Evolutionary conservation across 2,113 vertebrate genomes (phyloP).

Genomic region (Bufo bufo): DNA sequence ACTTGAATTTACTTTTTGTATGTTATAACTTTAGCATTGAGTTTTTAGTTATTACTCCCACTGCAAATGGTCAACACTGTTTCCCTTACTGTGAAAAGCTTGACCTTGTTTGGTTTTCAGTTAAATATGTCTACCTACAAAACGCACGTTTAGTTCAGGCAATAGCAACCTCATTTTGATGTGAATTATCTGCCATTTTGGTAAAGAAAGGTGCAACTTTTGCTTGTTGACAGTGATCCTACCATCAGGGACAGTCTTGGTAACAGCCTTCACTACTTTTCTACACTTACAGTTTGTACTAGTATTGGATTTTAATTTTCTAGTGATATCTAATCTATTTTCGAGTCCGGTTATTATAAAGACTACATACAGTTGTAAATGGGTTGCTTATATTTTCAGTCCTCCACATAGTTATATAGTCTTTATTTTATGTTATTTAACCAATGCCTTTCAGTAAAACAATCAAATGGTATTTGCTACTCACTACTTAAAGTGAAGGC

Average conservation of each 20-base stretch:
- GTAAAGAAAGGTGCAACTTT: slow-evolving; percentile 72
- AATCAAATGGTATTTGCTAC: slow-evolving; percentile 78
- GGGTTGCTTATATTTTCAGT: slow-evolving; percentile 24
- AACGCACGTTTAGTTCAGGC: slow-evolving; percentile 63
- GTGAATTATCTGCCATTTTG: slow-evolving; percentile 71
- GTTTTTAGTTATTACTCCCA: background rate
- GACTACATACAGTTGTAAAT: slow-evolving; percentile 5
- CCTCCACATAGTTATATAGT: background rate
- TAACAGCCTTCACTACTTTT: slow-evolving; percentile 79
- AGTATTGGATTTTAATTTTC: slow-evolving; percentile 76
- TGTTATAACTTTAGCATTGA: slow-evolving; percentile 9
- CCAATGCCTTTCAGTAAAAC: slow-evolving; percentile 70
- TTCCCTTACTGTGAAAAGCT: background rate
- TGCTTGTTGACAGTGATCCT: slow-evolving; percentile 80
- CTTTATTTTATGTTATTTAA: background rate
- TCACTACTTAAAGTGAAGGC: slow-evolving; percentile 71
- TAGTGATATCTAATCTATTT: slow-evolving; percentile 49
- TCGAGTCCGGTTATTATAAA: background rate
- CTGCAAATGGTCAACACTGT: background rate
- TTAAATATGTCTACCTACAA: slow-evolving; percentile 5
- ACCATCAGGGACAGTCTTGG: slow-evolving; percentile 86
- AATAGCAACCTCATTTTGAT: slow-evolving; percentile 60
- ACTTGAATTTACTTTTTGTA: slow-evolving; percentile 41
- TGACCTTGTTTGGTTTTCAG: background rate
- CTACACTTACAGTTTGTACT: slow-evolving; percentile 78